Evolutionary conservation across 2,797 vertebrate species (phyloP), one percentile per base, ranked within the genome.

Genomic region (Liasis olivaceus): DNA sequence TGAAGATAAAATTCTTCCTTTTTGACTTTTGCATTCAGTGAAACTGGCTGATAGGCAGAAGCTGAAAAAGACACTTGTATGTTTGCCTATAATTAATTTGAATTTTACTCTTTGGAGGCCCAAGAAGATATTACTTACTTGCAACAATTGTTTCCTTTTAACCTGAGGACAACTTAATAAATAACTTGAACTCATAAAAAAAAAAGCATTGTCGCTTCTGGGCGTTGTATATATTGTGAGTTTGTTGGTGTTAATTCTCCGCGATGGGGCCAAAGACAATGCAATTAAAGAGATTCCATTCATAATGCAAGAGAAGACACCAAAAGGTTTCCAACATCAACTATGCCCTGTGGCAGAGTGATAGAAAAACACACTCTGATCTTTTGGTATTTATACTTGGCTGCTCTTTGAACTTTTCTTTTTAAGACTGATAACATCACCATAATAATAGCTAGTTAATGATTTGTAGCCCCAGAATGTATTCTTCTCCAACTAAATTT

Each of bases 101-200:
- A 0, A 0, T 91, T 92, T 94, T 95, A 90, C 90, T 95, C 0
- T 8, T 95, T 89, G 91, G 93, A 91, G 51, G 84, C 86, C 89
- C 60, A 85, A 31, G 84, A 90, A 63, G 92, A 94, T 94, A 89
- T 94, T 94, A 92, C 91, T 96, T 81, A 81, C 20, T 81, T 93
- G 93, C 93, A 95, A 92, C 62, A 0, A 0, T 62, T 51, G 84
- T 85, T 31, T 54, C 36, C 28, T 31, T 0, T 11, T 31, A 51
- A 95, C 91, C 58, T 84, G 36, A 58, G 54, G 90, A 96, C 90
- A 91, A 95, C 94, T 95, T 94, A 96, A 96, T 96, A 95, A 95
- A 95, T 95, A 95, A 95, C 90, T 94, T 91, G 95, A 95, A 94
- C 86, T 93, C 93, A 89, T 95, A 94, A 96, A 94, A n/a, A 95